Evolutionary conservation across 2,888 invertebrate species (phyloP), one percentile per base, ranked within the genome.

Genomic region (Amphimallon solstitiale): DNA sequence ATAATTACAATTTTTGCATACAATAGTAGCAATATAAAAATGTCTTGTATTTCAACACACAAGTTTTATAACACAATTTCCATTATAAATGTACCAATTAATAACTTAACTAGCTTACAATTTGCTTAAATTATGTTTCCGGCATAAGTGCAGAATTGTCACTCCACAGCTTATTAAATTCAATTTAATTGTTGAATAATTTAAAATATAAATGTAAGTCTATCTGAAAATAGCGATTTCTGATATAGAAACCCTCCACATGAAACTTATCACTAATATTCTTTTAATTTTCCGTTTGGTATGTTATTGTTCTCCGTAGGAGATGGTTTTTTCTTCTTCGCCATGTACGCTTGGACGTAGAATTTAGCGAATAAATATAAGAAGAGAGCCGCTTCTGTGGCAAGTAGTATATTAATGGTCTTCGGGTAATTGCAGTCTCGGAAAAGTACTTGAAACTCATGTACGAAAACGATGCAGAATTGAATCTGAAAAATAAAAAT

Each of bases 291-390:
- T 37, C 62, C 66, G 9, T 54, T 66, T 14, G 60, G 9, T 48
- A 54, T 35, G 19, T 54, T 62, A 21, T 66, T 66, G 29, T 62
- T 62, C 1, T 52, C 54, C 3, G n/a, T 17, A 21, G 29, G 23
- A 2, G 48, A 15, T 19, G 48, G 52, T 34, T 52, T n/a, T n/a
- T n/a, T 62, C 23, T 37, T 23, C 21, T 19, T 29, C 14, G 45
- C n/a, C 37, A 81, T 84, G 78, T 93, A 93, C 71, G 86, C 90
- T 66, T 84, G 84, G 54, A 89, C 84, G 79, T 93, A 93, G 80
- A 93, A 93, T 65, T 88, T 86, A 37, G 90, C 90, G 74, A 93
- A 93, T 82, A 93, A 86, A 74, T 92, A 93, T 4, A 92, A 85
- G 81, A 93, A 93, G 49, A 91, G 84, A 0, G 85, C 82, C 3